A percentile compares a stretch with the other conserved stretches of the same genome.
Evolutionary conservation across 2,113 vertebrate genomes (phyloP).

Genomic region (Beaufortia kweichowensis): DNA sequence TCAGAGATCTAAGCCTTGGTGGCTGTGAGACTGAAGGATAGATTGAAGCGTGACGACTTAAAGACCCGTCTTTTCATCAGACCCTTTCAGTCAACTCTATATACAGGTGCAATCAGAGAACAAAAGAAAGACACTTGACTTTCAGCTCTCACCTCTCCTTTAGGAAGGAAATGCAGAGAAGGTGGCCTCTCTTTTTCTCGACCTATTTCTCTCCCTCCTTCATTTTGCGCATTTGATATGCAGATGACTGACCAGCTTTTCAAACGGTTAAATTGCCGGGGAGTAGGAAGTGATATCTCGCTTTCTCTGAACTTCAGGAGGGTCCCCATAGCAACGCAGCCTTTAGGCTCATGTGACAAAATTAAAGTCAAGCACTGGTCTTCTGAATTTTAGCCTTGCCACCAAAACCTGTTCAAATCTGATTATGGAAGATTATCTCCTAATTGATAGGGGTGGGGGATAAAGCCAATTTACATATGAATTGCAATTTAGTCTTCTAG

Average conservation of each 20-base stretch:
- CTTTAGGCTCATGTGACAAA: conserved; percentile 58
- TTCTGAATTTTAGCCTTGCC: conserved; percentile 61
- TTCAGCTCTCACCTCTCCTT: conserved; percentile 46
- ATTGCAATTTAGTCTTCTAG: too few relatives aligned
- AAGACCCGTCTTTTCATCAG: conserved; percentile 54
- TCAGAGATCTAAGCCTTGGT: conserved; percentile 37
- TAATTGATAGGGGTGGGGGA: too few relatives aligned
- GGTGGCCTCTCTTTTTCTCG: conserved; percentile 2
- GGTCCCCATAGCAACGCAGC: conserved; percentile 68
- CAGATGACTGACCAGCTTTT: conserved; percentile 44
- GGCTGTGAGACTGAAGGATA: conserved; percentile 38
- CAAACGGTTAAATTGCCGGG: conserved; percentile 47
- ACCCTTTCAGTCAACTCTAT: conserved; percentile 41
- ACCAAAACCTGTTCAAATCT: conserved; percentile 71
- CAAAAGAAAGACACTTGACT: conserved; percentile 45
- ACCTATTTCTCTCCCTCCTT: conserved; percentile 7
- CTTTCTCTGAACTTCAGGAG: conserved; percentile 67
- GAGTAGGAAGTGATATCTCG: conserved; percentile 42
- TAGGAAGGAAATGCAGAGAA: conserved; percentile 17
- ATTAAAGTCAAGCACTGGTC: conserved; percentile 69
- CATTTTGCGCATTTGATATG: conserved; percentile 55
- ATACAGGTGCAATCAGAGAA: conserved; percentile 56
- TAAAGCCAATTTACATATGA: too few relatives aligned
- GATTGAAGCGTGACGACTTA: conserved; percentile 54
- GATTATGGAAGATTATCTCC: conserved; percentile 76